phyloP scores from a whole-genome alignment of 1,140 invertebrate genomes.

The Leptopilina clavipes region DNA sequence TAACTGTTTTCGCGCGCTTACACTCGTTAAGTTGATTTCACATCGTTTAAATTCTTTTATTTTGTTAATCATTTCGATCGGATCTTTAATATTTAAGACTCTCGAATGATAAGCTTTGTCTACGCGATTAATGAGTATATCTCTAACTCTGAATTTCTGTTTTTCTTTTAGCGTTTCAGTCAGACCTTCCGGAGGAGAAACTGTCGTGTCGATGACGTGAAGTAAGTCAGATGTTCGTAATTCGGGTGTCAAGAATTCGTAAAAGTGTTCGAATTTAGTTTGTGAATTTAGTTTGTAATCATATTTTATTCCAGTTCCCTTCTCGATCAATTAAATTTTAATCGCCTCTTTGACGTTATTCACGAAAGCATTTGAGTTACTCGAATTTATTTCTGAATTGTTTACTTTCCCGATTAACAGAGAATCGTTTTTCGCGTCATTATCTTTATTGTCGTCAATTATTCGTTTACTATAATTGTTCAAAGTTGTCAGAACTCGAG shows the following conservation, averaged over 20 bases:
- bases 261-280: constrained; percentile 43
- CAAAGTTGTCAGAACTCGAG: no score
- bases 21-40: constrained; percentile 30
- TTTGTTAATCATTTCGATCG: constrained; percentile 11
- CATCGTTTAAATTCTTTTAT: constrained; percentile 39
- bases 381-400: neutral
- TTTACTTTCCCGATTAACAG: neutral
- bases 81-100: constrained; percentile 16
- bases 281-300: constrained; percentile 39
- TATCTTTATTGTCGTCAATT: neutral
- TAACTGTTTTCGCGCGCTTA: constrained; percentile 32
- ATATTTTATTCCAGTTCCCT: constrained; percentile 40
- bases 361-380: constrained; percentile 16
- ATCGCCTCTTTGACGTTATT: constrained; percentile 42
- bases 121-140: constrained; percentile 45
- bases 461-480: no score
- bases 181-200: constrained; percentile 11
- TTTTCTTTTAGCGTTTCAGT: constrained; percentile 38
- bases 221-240: constrained; percentile 38
- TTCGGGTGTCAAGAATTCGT: constrained; percentile 40
- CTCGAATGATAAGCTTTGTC: constrained; percentile 38
- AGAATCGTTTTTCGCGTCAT: neutral
- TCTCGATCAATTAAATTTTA: constrained; percentile 36
- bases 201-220: constrained; percentile 39
- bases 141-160: constrained; percentile 41